phyloP scores from a whole-genome alignment of 2,113 vertebrate genomes.

The Ramphastos sulfuratus region DNA sequence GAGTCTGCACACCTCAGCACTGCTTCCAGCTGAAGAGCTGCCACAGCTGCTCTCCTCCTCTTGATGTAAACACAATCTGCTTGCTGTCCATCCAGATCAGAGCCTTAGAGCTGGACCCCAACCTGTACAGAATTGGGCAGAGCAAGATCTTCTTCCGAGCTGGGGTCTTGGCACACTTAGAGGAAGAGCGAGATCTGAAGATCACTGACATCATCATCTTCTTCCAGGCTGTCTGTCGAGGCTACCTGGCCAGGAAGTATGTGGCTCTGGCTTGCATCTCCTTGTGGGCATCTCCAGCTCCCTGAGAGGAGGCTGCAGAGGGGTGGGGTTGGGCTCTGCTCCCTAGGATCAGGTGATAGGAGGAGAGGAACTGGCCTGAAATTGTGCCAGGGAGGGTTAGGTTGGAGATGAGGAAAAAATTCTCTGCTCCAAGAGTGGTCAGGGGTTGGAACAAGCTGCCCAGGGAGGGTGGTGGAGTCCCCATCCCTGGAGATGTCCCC shows the following conservation, averaged over 20 bases:
- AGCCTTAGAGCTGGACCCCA: slow-evolving; percentile 93
- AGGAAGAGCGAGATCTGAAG: slow-evolving; percentile 96
- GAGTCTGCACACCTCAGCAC: not conserved
- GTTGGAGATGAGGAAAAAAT: too few relatives aligned
- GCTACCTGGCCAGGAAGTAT: slow-evolving; percentile 95
- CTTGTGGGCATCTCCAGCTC: not conserved
- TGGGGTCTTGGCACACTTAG: slow-evolving; percentile 94
- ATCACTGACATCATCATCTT: slow-evolving; percentile 98
- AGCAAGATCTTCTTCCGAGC: slow-evolving; percentile 99
- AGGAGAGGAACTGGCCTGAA: too few relatives aligned
- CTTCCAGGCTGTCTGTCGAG: slow-evolving; percentile 96
- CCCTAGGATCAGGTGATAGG: too few relatives aligned
- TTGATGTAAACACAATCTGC: not conserved
- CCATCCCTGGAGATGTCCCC: too few relatives aligned
- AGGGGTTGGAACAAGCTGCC: too few relatives aligned
- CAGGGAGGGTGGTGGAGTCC: too few relatives aligned
- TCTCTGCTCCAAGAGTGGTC: too few relatives aligned
- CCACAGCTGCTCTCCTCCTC: not conserved
- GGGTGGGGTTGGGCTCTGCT: too few relatives aligned
- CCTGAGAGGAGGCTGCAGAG: not conserved
- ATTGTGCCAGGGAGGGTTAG: too few relatives aligned
- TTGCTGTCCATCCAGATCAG: slow-evolving; percentile 80
- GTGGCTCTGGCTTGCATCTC: slow-evolving; percentile 51
- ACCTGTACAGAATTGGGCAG: slow-evolving; percentile 97
- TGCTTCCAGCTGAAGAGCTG: not conserved